A percentile compares a stretch with the other conserved stretches of the same genome.
Evolutionary conservation across 2,113 vertebrate species (phyloP).

Genomic region (Nerophis ophidion): DNA sequence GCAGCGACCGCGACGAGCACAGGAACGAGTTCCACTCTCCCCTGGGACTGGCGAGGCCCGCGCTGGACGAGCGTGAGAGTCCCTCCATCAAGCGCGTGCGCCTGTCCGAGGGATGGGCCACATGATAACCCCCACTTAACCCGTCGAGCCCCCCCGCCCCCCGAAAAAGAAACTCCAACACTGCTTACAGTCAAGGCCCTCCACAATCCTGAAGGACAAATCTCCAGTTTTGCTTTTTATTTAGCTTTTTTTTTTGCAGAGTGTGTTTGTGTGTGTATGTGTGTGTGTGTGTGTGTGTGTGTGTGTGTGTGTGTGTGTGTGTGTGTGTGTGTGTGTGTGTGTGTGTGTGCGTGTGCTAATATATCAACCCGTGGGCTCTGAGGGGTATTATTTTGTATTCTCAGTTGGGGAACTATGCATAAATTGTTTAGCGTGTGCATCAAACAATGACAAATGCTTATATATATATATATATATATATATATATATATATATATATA

Average conservation of each 20-base stretch:
- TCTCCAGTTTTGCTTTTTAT: slow-evolving; percentile 53
- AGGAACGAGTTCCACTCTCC: slow-evolving; percentile 97
- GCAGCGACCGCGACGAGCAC: slow-evolving; percentile 96
- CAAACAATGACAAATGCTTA: slow-evolving; percentile 71
- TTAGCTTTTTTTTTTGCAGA: slow-evolving; percentile 78
- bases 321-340: slow-evolving; percentile 83
- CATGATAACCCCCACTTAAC: slow-evolving; percentile 80
- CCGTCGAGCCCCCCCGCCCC: slow-evolving; percentile 1
- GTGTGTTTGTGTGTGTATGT: too few species aligned
- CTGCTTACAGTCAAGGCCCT: slow-evolving; percentile 24
- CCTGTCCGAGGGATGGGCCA: slow-evolving; percentile 97
- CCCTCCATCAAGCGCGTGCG: slow-evolving; percentile 97
- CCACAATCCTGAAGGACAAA: slow-evolving; percentile 48
- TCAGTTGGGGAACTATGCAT: slow-evolving; percentile 88
- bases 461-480: slow-evolving; percentile 68
- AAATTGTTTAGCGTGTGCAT: slow-evolving; percentile 89
- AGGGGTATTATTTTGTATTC: slow-evolving; percentile 40
- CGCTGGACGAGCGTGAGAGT: slow-evolving; percentile 94
- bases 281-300: slow-evolving; percentile 92
- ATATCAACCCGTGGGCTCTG: slow-evolving; percentile 66
- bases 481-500: slow-evolving; percentile 71
- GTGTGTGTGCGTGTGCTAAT: slow-evolving; percentile 84
- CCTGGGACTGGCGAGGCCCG: slow-evolving; percentile 92
- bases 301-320: slow-evolving; percentile 86
- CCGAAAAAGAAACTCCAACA: too few species aligned